These are phyloP conservation scores for Brenthis ino DNA, from an alignment of 2,888 invertebrate species.

Conservation along the genomic window DNA sequence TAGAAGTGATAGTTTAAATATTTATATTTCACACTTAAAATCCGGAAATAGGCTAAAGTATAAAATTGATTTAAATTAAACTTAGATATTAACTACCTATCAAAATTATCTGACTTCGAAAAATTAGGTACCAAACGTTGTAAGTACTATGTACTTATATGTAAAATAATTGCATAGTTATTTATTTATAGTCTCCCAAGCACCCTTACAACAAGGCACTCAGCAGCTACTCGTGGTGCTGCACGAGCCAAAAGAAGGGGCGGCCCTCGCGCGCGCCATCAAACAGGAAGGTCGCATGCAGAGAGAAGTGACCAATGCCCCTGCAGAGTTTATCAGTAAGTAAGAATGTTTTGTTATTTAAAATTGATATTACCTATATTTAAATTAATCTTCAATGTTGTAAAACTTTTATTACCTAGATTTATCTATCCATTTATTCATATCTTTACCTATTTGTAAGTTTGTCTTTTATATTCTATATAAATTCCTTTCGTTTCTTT, in stretches of 20 bases:
- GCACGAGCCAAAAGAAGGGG: constrained; percentile 77
- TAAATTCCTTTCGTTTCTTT: background rate
- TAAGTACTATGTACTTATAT: no score
- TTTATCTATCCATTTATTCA: no score
- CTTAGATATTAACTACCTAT: no score
- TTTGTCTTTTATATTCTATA: background rate
- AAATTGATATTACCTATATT: no score
- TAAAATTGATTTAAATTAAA: no score
- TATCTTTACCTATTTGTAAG: background rate
- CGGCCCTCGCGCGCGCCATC: constrained; percentile 76
- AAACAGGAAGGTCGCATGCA: constrained; percentile 80
- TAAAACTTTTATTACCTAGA: no score
- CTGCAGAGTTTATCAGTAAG: constrained; percentile 74
- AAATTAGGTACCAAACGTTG: no score
- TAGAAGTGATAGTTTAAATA: no score
- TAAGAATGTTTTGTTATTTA: constrained; percentile 4
- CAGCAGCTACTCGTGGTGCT: constrained; percentile 79
- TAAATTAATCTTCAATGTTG: no score
- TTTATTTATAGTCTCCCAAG: constrained; percentile 51
- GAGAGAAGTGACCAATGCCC: constrained; percentile 58
- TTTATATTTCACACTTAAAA: no score
- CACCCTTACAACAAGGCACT: constrained; percentile 72
- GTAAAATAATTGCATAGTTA: background rate
- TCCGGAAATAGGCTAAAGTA: no score
- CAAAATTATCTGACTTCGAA: no score